phyloP scores from a whole-genome alignment of 2,797 vertebrate species.

The Ctenopoma multispine region DNA sequence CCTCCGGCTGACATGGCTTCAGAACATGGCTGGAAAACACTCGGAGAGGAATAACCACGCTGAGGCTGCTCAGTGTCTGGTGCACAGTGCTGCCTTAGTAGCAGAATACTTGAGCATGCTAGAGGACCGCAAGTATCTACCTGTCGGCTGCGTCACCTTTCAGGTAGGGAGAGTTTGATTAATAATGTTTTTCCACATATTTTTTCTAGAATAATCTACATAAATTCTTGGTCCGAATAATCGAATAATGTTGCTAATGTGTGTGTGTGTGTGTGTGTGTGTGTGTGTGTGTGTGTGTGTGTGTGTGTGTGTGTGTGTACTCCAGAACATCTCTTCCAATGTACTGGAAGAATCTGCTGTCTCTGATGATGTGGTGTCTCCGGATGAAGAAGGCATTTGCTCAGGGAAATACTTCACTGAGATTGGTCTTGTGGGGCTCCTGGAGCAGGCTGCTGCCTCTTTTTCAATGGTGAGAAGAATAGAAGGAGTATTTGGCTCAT shows the following conservation, averaged over 20 bases:
- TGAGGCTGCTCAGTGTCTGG: constrained; percentile 96
- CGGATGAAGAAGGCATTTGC: constrained; percentile 98
- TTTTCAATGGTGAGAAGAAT: constrained; percentile 93
- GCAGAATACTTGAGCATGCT: constrained; percentile 99
- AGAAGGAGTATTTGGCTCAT: background rate
- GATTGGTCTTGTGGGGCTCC: constrained; percentile 94
- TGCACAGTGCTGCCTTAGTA: constrained; percentile 98
- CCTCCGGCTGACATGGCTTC: constrained; percentile 95
- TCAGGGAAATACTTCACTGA: constrained; percentile 99
- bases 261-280: background rate
- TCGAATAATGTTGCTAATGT: background rate
- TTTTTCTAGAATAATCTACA: background rate
- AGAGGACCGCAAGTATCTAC: constrained; percentile 98
- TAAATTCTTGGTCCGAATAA: background rate
- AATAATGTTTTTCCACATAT: background rate
- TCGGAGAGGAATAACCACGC: constrained; percentile 97
- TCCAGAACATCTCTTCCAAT: constrained; percentile 97
- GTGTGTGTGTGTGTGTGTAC: background rate
- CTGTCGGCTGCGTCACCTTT: constrained; percentile 98
- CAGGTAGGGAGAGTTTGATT: constrained; percentile 82
- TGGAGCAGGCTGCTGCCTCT: constrained; percentile 96
- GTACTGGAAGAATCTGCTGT: constrained; percentile 98
- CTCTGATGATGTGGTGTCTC: constrained; percentile 97
- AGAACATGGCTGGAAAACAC: constrained; percentile 99
- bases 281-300: background rate